Conservation (phyloP, 2,113 vertebrate species). For the Corvus hawaiiensis region DNA sequence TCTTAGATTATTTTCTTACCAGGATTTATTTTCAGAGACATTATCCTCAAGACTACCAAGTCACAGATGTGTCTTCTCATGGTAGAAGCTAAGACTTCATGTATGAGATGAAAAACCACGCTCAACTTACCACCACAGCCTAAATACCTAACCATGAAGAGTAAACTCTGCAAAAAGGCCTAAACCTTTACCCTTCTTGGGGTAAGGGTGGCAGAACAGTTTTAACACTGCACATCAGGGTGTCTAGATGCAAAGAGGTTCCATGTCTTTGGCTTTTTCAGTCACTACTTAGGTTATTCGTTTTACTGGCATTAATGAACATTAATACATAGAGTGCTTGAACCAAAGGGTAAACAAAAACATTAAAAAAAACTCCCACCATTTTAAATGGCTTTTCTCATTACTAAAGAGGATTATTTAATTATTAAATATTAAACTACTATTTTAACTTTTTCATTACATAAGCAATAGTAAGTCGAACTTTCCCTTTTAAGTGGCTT, state of each 20-base stretch:
- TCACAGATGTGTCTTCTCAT: not conserved
- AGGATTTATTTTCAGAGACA: not conserved
- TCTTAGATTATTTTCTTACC: not conserved
- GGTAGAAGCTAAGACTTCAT: not conserved
- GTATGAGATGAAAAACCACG: not conserved
- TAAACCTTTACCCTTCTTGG: not conserved
- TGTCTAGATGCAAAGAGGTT: not conserved
- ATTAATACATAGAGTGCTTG: not conserved
- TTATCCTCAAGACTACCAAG: not conserved
- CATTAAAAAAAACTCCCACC: not conserved
- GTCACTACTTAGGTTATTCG: not conserved
- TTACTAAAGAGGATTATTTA: not conserved
- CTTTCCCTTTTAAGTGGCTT: not conserved
- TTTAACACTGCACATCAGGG: not conserved
- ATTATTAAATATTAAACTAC: not conserved
- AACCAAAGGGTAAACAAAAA: not conserved
- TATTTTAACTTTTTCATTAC: not conserved
- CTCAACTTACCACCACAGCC: not conserved
- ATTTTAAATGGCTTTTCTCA: not conserved
- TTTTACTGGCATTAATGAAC: not conserved
- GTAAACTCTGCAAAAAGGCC: not conserved
- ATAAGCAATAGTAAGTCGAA: not conserved
- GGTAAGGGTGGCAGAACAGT: not conserved
- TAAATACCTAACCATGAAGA: not conserved
- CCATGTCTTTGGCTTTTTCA: not conserved